A percentile compares a stretch with the other conserved stretches of the same genome.
phyloP scores from a whole-genome alignment of 1,140 invertebrate genomes.

The Stegodyphus dumicola region DNA sequence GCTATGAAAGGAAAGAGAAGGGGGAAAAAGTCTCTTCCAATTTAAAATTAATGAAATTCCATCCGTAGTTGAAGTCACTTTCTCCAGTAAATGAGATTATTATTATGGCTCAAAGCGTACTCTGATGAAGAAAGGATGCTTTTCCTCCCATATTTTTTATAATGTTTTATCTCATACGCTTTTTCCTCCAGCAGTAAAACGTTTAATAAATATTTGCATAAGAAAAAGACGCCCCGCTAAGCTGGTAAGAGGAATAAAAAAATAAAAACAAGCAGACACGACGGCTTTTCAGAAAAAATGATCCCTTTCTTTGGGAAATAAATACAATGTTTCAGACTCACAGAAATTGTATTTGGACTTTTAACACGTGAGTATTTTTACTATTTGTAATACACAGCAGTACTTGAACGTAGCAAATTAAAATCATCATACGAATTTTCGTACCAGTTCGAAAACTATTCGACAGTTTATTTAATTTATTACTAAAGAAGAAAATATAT shows the following conservation, averaged over 20 bases:
- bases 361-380: too few relatives aligned
- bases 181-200: constrained; percentile 25
- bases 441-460: too few relatives aligned
- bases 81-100: constrained; percentile 35
- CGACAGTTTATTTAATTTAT: too few relatives aligned
- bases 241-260: neutral
- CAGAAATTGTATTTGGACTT: too few relatives aligned
- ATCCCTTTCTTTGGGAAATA: too few relatives aligned
- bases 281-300: too few relatives aligned
- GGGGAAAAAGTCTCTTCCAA: constrained; percentile 19
- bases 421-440: too few relatives aligned
- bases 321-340: too few relatives aligned
- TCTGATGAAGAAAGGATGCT: neutral
- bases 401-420: too few relatives aligned
- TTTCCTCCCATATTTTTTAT: too few relatives aligned
- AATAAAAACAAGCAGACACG: neutral
- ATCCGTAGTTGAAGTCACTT: constrained; percentile 12
- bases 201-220: constrained; percentile 53
- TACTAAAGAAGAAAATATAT: too few relatives aligned
- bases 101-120: neutral
- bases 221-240: constrained; percentile 3
- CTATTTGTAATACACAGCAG: too few relatives aligned
- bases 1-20: neutral
- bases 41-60: constrained; percentile 59
- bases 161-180: neutral